Evolutionary conservation across 1,140 invertebrate genomes (phyloP).

Genomic region (Meloidogyne exigua): DNA sequence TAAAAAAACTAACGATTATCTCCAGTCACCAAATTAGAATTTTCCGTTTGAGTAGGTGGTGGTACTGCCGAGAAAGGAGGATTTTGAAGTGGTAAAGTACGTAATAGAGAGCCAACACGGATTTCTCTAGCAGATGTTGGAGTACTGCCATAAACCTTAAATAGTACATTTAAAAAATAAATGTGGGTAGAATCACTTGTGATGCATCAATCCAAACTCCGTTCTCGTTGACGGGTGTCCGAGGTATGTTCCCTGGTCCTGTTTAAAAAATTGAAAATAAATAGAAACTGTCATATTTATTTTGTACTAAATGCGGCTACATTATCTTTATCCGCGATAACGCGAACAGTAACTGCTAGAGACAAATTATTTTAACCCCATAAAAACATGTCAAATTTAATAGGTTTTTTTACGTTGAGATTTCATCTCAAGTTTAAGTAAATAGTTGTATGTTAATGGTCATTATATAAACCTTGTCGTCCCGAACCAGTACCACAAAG

Average conservation of each 20-base stretch:
- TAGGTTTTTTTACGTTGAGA: no score
- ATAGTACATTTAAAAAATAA: not conserved
- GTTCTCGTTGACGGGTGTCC: conserved; percentile 49
- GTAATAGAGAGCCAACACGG: conserved; percentile 40
- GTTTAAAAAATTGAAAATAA: no score
- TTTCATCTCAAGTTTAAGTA: no score
- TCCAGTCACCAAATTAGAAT: conserved; percentile 40
- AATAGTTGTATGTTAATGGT: no score
- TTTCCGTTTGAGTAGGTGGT: conserved; percentile 17
- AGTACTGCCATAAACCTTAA: conserved; percentile 27
- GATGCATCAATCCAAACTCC: conserved; percentile 50
- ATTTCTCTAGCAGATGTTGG: conserved; percentile 23
- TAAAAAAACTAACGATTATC: conserved; percentile 28
- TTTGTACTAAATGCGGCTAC: no score
- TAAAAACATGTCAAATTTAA: no score
- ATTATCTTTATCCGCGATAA: no score
- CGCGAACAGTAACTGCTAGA: no score
- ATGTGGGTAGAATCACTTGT: conserved; percentile 23
- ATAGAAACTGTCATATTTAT: no score
- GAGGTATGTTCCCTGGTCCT: conserved; percentile 29
- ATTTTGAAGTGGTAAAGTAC: conserved; percentile 22
- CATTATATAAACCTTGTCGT: not conserved
- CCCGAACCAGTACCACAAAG: conserved; percentile 40
- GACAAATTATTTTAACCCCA: no score
- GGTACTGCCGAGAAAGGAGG: conserved; percentile 22